Evolutionary conservation across 2,113 vertebrate genomes (phyloP), one percentile per base, ranked within the genome.

Genomic region (Muntiacus muntjak): DNA sequence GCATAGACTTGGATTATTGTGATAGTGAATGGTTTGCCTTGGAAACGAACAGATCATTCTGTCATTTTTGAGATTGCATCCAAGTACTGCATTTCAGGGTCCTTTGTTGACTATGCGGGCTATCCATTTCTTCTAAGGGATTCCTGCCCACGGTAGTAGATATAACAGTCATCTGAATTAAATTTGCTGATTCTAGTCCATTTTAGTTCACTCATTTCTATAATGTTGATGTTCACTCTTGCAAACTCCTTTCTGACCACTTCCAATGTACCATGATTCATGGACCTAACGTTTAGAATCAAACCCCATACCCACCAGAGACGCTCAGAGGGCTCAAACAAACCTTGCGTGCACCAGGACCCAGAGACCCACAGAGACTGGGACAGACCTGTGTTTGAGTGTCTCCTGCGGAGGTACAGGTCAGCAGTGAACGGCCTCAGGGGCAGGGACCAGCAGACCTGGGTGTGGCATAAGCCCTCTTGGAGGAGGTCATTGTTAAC

Each of bases 261-360:
- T 71, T 71, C 64, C n/a, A 71, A 71, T 71, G 36, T 71, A 71
- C n/a, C 19, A 23, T 71, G n/a, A 71, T 36, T 71, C 19, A 36
- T 71, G 64, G n/a, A 36, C 64, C n/a, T 71, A 23, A 36, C 4
- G 2, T 71, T 71, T 23, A 71, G 9, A 36, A 71, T 71, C 19
- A 71, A 71, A 36, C 64, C 9, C 17, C 64, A 36, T 21, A 71
- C 17, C 64, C 0, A 0, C n/a, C n/a, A 36, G 64, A 36, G 19
- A 36, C 0, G 0, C 64, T 36, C 64, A 71, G 64, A 71, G 64
- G 64, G n/a, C 9, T 71, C 64, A 71, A 71, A 71, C 64, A 71
- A 11, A 71, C n/a, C 9, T 21, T 1, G 9, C 23, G 9, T 0
- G 0, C 9, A 36, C 4, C n/a, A 71, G 19, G n/a, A 71, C 9